Percentiles rank a stretch among this genome's conserved stretches.
Conservation (phyloP, 2,888 invertebrate genomes). For the Cyclophora albipunctata region DNA sequence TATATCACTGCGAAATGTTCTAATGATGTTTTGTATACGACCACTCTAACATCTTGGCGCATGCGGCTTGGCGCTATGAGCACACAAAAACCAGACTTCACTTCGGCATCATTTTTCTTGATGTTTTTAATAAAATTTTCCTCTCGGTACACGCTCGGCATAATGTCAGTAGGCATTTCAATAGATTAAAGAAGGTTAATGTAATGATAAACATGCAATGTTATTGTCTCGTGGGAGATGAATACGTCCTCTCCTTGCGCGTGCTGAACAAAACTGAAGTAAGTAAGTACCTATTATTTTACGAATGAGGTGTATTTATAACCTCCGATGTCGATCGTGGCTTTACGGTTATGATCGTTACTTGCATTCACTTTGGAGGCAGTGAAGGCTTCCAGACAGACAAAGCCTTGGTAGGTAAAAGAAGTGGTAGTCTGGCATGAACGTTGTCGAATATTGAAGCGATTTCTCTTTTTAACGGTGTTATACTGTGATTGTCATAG, state of each 20-base stretch:
- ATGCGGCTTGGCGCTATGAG: conserved; percentile 74
- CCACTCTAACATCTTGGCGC: conserved; percentile 77
- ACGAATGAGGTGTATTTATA: conserved; percentile 41
- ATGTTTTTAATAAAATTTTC: conserved; percentile 54
- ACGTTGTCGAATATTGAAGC: too few species aligned
- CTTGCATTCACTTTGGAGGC: conserved; percentile 45
- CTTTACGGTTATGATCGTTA: conserved; percentile 44
- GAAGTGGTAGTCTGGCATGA: too few species aligned
- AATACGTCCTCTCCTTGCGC: conserved; percentile 21
- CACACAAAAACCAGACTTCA: conserved; percentile 78
- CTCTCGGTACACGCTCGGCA: conserved; percentile 39
- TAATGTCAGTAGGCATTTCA: conserved; percentile 55
- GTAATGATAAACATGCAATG: conserved; percentile 36
- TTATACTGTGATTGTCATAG: too few species aligned
- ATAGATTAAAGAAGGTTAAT: conserved; percentile 31
- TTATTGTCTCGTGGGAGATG: conserved; percentile 24
- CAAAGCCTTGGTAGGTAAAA: too few species aligned
- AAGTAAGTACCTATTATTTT: too few species aligned
- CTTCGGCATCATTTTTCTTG: conserved; percentile 67
- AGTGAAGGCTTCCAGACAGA: conserved; percentile 20
- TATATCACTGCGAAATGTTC: conserved; percentile 80
- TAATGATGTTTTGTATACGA: conserved; percentile 77
- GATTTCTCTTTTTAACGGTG: too few species aligned
- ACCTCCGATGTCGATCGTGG: conserved; percentile 39
- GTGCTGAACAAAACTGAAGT: conserved; percentile 39